phyloP scores from a whole-genome alignment of 2,113 vertebrate genomes.

The Patagioenas fasciata region DNA sequence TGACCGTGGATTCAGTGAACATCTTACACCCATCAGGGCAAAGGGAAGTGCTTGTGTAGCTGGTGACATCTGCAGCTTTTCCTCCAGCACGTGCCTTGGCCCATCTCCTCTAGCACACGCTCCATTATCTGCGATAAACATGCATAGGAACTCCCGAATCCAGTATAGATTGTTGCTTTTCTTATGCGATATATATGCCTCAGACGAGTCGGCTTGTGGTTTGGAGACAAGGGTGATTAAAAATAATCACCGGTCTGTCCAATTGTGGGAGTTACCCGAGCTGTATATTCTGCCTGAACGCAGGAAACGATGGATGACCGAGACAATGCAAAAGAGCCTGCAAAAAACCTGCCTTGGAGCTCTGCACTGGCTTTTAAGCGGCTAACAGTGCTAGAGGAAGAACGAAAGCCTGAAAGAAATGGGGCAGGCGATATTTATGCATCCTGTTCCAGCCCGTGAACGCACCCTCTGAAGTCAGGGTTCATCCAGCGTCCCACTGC shows the following conservation, averaged over 20 bases:
- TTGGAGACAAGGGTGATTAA: constrained; percentile 39
- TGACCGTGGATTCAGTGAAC: neutral
- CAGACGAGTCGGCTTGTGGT: neutral
- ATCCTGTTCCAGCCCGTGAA: neutral
- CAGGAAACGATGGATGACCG: constrained; percentile 38
- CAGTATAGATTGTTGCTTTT: neutral
- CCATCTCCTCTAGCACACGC: neutral
- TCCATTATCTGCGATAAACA: neutral
- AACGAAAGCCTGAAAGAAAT: neutral
- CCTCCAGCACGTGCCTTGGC: constrained; percentile 27
- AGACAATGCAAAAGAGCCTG: constrained; percentile 47
- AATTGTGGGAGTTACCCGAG: constrained; percentile 11
- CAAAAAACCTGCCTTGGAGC: constrained; percentile 51
- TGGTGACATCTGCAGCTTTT: constrained; percentile 17
- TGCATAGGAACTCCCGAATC: neutral
- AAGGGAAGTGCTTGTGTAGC: constrained; percentile 26
- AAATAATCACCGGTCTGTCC: constrained; percentile 26
- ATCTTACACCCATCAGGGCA: neutral
- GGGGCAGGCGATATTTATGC: neutral
- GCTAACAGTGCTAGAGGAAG: neutral
- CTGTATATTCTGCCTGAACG: neutral
- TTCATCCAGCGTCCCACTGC: neutral
- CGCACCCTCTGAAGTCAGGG: neutral
- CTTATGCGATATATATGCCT: neutral
- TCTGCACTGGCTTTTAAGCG: neutral